A percentile compares a stretch with the other conserved stretches of the same genome.
These are phyloP conservation scores for Drosophila subsilvestris DNA, from an alignment of 2,888 invertebrate species.

Conservation along the genomic window DNA sequence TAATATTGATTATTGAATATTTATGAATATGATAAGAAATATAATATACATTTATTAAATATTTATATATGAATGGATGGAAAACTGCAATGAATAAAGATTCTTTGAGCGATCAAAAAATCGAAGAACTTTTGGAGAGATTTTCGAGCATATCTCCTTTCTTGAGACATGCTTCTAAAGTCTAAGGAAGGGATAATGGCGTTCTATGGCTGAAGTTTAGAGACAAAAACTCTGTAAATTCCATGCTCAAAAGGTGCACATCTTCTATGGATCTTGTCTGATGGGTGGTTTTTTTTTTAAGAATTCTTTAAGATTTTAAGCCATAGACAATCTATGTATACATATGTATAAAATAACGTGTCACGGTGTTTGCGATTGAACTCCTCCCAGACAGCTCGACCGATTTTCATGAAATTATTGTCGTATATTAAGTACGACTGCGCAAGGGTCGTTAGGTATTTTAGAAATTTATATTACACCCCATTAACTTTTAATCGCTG, in stretches of 20 bases:
- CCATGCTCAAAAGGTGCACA: not conserved
- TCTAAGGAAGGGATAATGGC: no score
- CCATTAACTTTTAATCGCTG: no score
- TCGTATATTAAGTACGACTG: no score
- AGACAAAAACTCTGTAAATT: not conserved
- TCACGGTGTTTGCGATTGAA: no score
- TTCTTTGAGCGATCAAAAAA: not conserved
- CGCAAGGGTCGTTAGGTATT: no score
- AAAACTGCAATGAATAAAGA: not conserved
- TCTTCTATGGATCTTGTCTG: not conserved
- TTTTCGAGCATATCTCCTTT: not conserved
- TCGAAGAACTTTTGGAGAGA: not conserved
- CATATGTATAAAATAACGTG: no score
- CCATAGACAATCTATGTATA: not conserved
- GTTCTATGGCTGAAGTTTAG: not conserved
- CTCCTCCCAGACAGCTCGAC: no score
- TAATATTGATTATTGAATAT: not conserved
- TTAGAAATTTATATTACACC: no score
- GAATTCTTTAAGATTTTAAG: not conserved
- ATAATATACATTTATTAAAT: no score
- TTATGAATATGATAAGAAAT: not conserved
- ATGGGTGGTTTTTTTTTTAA: rapidly evolving
- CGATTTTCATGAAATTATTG: no score
- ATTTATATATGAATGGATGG: no score
- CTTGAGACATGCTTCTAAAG: no score